Evolutionary conservation across 2,888 invertebrate genomes (phyloP).

Genomic region (Gibbula magus): DNA sequence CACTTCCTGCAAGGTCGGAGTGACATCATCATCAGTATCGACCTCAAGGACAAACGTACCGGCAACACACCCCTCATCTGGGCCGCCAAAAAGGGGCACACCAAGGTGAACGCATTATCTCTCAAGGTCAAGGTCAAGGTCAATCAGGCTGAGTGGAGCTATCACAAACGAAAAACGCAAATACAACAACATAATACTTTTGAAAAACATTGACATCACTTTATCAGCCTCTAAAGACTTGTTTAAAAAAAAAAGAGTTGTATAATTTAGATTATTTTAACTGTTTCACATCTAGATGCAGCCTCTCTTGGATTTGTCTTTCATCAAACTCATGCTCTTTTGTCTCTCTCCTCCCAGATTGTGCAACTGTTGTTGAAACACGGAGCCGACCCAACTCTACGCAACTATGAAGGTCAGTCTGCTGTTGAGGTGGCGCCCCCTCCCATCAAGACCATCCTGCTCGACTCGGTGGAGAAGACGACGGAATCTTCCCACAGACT

Average conservation of each 20-base stretch:
- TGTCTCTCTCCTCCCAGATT: conserved; percentile 54
- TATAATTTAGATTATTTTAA: too few species aligned
- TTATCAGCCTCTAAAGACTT: too few species aligned
- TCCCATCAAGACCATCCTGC: conserved; percentile 63
- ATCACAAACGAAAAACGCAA: too few species aligned
- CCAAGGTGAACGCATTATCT: conserved; percentile 55
- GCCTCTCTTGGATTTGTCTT: too few species aligned
- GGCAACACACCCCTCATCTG: conserved; percentile 73
- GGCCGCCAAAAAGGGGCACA: conserved; percentile 73
- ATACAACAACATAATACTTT: too few species aligned
- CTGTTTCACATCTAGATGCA: too few species aligned
- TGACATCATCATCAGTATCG: conserved; percentile 66
- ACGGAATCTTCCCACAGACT: conserved; percentile 65
- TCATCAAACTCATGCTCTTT: too few species aligned
- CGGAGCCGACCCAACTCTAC: conserved; percentile 72
- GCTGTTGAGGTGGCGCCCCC: conserved; percentile 71
- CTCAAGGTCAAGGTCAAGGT: not conserved
- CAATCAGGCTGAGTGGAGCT: too few species aligned
- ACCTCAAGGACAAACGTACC: conserved; percentile 72
- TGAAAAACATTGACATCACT: too few species aligned
- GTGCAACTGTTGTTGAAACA: conserved; percentile 67
- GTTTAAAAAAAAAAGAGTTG: too few species aligned
- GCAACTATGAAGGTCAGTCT: conserved; percentile 71
- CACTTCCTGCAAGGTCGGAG: conserved; percentile 61
- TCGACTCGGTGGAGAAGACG: conserved; percentile 66